These are phyloP conservation scores for Chrysemys picta DNA, from an alignment of 2,113 vertebrate genomes.

Conservation along the genomic window DNA sequence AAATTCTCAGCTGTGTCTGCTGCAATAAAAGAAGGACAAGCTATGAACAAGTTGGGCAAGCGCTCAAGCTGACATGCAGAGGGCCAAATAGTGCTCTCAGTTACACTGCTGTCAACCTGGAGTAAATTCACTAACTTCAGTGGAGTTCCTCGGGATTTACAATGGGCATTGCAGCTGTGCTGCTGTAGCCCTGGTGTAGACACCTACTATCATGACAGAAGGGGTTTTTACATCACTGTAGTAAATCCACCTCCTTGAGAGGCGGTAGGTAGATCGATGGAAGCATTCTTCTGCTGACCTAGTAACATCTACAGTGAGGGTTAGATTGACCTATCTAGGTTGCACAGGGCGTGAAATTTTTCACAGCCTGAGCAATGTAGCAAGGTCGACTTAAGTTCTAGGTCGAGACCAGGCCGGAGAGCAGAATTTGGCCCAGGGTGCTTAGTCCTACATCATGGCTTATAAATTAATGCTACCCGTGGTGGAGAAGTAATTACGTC, in stretches of 20 bases:
- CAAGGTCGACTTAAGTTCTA: neutral
- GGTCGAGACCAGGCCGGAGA: neutral
- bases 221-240: neutral
- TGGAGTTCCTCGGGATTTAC: neutral
- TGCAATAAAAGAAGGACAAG: neutral
- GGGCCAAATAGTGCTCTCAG: neutral
- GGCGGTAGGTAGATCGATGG: neutral
- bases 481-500: neutral
- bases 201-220: neutral
- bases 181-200: neutral
- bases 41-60: neutral
- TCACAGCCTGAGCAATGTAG: neutral
- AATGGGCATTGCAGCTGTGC: too few relatives aligned
- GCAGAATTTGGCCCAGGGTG: neutral
- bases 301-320: neutral
- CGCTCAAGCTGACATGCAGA: too few relatives aligned
- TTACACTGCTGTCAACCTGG: accelerated
- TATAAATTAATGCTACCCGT: neutral
- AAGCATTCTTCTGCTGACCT: neutral
- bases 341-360: neutral
- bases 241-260: neutral
- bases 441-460: neutral
- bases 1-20: neutral
- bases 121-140: accelerated
- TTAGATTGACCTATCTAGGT: neutral